phyloP scores from a whole-genome alignment of 2,797 vertebrate genomes.

The Sarcophilus harrisii region DNA sequence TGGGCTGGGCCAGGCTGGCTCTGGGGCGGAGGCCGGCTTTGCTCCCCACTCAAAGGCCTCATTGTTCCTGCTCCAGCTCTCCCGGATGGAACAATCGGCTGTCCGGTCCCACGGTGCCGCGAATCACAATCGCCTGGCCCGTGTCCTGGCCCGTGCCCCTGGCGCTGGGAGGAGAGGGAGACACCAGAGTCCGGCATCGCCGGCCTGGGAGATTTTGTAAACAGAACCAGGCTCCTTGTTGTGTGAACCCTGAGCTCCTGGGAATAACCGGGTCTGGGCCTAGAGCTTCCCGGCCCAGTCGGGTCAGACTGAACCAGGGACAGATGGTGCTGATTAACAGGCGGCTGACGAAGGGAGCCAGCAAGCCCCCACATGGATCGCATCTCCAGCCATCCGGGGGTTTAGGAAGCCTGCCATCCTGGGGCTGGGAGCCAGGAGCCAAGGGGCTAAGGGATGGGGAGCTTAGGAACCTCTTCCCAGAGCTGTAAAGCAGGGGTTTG shows the following conservation, averaged over 20 bases:
- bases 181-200: background rate
- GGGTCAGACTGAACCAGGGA: background rate
- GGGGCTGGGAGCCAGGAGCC: background rate
- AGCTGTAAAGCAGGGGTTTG: background rate
- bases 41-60: background rate
- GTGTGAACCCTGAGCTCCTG: background rate
- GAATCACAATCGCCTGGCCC: background rate
- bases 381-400: background rate
- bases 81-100: slow-evolving; percentile 1
- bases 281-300: background rate
- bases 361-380: background rate
- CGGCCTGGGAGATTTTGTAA: background rate
- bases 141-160: background rate
- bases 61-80: background rate
- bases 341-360: background rate
- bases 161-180: background rate
- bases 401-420: background rate
- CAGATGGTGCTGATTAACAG: background rate
- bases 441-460: background rate
- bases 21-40: background rate
- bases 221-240: background rate
- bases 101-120: background rate
- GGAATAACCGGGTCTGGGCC: background rate
- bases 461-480: background rate
- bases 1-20: background rate